Evolutionary conservation across 2,797 vertebrate genomes (phyloP), one percentile per base, ranked within the genome.

Genomic region (Halcyon smyrnensis): DNA sequence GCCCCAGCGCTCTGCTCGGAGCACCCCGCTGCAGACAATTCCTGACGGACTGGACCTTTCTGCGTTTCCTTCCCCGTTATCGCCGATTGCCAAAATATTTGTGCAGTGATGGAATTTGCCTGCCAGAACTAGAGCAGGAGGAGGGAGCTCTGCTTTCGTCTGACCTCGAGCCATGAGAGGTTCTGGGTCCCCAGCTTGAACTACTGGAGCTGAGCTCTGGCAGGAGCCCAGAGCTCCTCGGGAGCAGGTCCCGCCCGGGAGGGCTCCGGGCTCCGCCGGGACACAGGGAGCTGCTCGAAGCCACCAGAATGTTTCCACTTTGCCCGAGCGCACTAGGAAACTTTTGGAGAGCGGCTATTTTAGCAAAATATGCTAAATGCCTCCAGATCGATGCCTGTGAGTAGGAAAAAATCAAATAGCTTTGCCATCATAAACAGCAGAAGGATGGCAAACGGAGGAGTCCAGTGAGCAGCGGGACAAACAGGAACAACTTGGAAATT

Each of bases 31-130:
- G 84, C 32, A 50, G 88, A 94, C 82, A 88, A 82, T 48, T 94
- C 95, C 92, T 91, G 54, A 46, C 0, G 30, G 90, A 91, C 79
- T 57, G 90, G 91, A 76, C 53, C 8, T 20, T 25, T 74, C 94
- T 80, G 90, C 86, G 10, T 73, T 97, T 96, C 95, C 96, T 93
- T 97, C 94, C 82, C 97, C 94, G 84, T 90, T 92, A 82, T 75
- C 15, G 11, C 87, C 12, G 60, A 96, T 93, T 91, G 95, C 95
- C 96, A 97, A 95, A 97, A 96, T 97, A 96, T 95, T 96, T 97
- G 92, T 11, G 83, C 91, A 51, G 95, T 93, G 93, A 97, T 91
- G 93, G 96, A 96, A 97, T 96, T 36, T 67, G 95, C 97, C 95
- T 96, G 97, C 95, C 92, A 94, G 95, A 94, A 92, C 81, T 62